Evolutionary conservation across 2,888 invertebrate genomes (phyloP), one percentile per base, ranked within the genome.

Genomic region (Epinotia ramella): DNA sequence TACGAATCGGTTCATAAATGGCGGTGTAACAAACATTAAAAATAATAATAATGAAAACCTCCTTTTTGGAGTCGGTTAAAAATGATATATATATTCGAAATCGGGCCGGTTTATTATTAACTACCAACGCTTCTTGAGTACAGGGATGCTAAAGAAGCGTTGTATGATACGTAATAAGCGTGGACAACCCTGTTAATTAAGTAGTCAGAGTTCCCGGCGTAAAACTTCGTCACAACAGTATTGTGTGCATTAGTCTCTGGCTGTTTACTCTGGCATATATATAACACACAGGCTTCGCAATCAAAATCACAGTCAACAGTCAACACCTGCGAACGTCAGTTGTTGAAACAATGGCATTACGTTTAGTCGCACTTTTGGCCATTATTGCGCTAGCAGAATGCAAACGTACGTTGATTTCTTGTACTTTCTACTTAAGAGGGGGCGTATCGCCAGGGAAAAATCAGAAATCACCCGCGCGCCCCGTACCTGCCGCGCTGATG

Each of bases 341-440:
- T 65, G 76, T 68, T 73, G 63, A 70, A 84, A 88, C 85, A 86
- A 91, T 91, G 91, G 82, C 80, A 69, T 73, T 80, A 63, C 84
- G 84, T 74, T 79, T 84, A 76, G 66, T 89, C 59, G 80, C 86
- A 80, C 64, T 91, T 80, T 83, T 89, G 73, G 77, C 80, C 71
- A 79, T 86, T 13, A 73, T 82, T 33, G 79, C 81, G 44, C 71
- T 81, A 40, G 79, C 80, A 60, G 84, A 86, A 64, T 78, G 84
- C 71, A 82, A 84, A 81, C 79, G 89, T 90, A 79, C 81, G 89
- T 84, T 78, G 13, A 44, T 46, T 20, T 68, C 59, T 60, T 46
- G 28, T 33, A 13, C 24, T 59, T 59, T 68, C 28, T 53, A 16
- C 49, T 49, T 40, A 28, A 60, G 12, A n/a, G n/a, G n/a, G n/a